Percentiles rank a stretch among this genome's conserved stretches.
phyloP scores from a whole-genome alignment of 2,113 vertebrate species.

The Aramus guarauna region DNA sequence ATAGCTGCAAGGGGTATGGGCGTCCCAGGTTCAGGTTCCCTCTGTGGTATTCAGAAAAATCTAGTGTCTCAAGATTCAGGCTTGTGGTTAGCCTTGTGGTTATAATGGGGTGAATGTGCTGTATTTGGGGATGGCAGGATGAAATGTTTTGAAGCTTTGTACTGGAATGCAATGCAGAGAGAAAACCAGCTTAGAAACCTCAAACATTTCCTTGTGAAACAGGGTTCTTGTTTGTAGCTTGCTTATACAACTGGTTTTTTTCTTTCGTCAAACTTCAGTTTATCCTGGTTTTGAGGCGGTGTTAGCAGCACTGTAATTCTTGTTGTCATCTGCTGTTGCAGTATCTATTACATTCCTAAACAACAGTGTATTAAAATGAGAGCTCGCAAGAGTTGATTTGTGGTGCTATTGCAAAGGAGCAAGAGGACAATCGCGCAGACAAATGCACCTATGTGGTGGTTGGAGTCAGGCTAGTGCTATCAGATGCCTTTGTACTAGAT shows the following conservation, averaged over 20 bases:
- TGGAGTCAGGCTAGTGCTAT: background rate
- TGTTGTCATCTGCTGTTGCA: background rate
- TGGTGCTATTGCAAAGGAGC: background rate
- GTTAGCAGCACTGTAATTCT: background rate
- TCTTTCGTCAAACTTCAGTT: background rate
- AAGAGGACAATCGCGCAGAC: background rate
- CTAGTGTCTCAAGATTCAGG: background rate
- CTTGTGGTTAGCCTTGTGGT: background rate
- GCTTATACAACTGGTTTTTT: background rate
- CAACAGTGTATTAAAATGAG: background rate
- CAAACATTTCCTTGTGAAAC: background rate
- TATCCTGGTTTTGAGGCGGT: background rate
- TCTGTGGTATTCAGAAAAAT: background rate
- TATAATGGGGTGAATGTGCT: background rate
- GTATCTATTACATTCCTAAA: accelerated
- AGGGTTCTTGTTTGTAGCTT: background rate
- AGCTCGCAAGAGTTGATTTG: background rate
- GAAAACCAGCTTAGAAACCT: background rate
- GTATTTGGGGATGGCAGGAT: background rate
- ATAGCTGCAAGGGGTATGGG: background rate
- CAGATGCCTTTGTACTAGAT: background rate
- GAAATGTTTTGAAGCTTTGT: background rate
- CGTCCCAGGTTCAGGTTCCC: background rate
- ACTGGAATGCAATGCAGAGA: background rate
- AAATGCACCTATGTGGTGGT: background rate